Percentiles rank a stretch among this genome's conserved stretches.
phyloP scores from a whole-genome alignment of 2,113 vertebrate species.

The Pogona vitticeps region DNA sequence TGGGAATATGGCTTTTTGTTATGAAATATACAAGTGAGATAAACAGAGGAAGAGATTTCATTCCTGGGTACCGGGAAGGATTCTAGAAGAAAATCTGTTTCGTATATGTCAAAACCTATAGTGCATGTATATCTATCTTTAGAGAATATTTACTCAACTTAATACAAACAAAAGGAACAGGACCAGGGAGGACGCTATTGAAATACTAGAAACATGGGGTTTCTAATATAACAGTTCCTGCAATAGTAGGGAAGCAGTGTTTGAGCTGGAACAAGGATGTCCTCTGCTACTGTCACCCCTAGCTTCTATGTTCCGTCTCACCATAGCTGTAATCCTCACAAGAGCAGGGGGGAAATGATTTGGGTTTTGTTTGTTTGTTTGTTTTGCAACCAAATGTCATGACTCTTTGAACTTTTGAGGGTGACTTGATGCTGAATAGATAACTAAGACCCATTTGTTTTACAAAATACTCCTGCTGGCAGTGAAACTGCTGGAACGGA shows the following conservation, averaged over 20 bases:
- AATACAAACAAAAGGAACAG: background rate
- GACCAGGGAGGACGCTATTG: background rate
- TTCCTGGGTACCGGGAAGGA: background rate
- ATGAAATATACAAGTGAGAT: too few species aligned
- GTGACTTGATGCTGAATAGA: background rate
- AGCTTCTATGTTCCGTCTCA: background rate
- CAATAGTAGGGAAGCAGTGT: background rate
- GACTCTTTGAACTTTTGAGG: background rate
- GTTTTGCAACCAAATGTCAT: background rate
- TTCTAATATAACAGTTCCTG: background rate
- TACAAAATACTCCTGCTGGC: background rate
- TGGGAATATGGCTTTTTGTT: background rate
- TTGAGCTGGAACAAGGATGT: background rate
- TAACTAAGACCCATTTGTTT: background rate
- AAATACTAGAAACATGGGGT: background rate
- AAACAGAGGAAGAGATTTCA: background rate
- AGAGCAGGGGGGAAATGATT: background rate
- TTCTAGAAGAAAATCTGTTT: background rate
- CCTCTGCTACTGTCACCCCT: too few species aligned
- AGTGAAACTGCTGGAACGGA: background rate
- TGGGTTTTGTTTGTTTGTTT: too few species aligned
- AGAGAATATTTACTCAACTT: background rate
- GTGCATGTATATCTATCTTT: background rate
- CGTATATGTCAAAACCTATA: background rate
- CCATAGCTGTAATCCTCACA: background rate